These are phyloP conservation scores for Drosophila repletoides DNA, from an alignment of 1,140 invertebrate genomes.

Conservation along the genomic window DNA sequence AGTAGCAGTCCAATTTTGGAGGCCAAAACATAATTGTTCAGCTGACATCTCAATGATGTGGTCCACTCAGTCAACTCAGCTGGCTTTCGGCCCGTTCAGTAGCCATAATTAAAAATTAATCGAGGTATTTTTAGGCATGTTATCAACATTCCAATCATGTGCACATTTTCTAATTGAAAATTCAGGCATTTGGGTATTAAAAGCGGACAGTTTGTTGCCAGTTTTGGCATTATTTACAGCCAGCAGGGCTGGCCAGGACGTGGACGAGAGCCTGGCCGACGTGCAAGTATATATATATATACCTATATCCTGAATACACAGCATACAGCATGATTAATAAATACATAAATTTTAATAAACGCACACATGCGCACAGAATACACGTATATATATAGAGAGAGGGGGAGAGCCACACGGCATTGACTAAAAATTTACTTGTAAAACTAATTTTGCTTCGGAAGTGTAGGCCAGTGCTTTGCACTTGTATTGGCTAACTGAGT, in stretches of 20 bases:
- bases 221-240: slow-evolving; percentile 56
- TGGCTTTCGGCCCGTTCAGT: slow-evolving; percentile 2
- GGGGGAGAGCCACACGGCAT: slow-evolving; percentile 23
- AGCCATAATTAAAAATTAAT: slow-evolving; percentile 59
- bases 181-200: slow-evolving; percentile 62
- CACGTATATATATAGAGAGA: not conserved
- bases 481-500: slow-evolving; percentile 3
- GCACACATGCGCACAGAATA: slow-evolving; percentile 34
- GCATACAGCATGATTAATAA: slow-evolving; percentile 66
- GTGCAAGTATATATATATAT: too few relatives aligned
- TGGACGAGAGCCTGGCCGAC: too few relatives aligned
- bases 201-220: slow-evolving; percentile 54
- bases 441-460: slow-evolving; percentile 64
- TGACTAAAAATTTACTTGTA: slow-evolving; percentile 75
- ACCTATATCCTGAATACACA: too few relatives aligned
- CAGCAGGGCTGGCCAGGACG: not conserved
- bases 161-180: slow-evolving; percentile 70
- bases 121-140: slow-evolving; percentile 26
- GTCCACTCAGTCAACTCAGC: not conserved
- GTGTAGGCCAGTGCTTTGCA: slow-evolving; percentile 1
- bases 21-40: not conserved
- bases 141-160: slow-evolving; percentile 50
- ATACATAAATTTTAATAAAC: slow-evolving; percentile 79
- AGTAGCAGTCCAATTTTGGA: too few relatives aligned
- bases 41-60: not conserved